These are phyloP conservation scores for Labroides dimidiatus DNA, from an alignment of 2,797 vertebrate species.

Conservation along the genomic window DNA sequence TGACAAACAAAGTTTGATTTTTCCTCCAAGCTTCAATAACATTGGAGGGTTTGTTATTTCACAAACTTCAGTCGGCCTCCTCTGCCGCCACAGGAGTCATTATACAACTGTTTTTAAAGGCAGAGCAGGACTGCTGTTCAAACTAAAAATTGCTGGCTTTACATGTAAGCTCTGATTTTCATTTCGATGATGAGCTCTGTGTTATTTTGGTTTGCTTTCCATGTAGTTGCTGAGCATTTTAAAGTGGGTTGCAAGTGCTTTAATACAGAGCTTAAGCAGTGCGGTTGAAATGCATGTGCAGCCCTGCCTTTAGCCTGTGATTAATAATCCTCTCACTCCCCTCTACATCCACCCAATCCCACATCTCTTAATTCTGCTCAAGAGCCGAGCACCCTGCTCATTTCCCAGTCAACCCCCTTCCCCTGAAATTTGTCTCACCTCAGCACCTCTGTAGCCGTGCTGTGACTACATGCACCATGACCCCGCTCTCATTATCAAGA, in stretches of 20 bases:
- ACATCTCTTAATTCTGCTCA: slow-evolving; percentile 11
- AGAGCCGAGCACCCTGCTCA: slow-evolving; percentile 1
- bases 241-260: slow-evolving; percentile 1
- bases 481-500: slow-evolving; percentile 18
- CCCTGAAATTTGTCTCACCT: slow-evolving; percentile 11
- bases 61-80: not conserved
- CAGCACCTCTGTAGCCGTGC: slow-evolving; percentile 12
- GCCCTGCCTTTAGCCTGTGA: slow-evolving; percentile 6
- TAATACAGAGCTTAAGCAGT: slow-evolving; percentile 6
- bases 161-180: not conserved
- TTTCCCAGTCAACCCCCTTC: slow-evolving; percentile 6
- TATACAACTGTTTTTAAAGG: not conserved
- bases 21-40: not conserved
- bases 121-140: not conserved
- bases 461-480: slow-evolving; percentile 4
- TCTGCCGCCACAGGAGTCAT: not conserved
- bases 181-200: not conserved
- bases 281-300: slow-evolving; percentile 21
- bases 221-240: slow-evolving; percentile 1
- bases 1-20: too few species aligned
- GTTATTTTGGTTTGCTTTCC: slow-evolving; percentile 2
- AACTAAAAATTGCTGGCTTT: not conserved
- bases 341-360: slow-evolving; percentile 3
- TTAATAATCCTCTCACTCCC: slow-evolving; percentile 23
- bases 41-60: not conserved